These are phyloP conservation scores for Microcebus murinus DNA, from an alignment of 2,113 vertebrate genomes.

Conservation along the genomic window DNA sequence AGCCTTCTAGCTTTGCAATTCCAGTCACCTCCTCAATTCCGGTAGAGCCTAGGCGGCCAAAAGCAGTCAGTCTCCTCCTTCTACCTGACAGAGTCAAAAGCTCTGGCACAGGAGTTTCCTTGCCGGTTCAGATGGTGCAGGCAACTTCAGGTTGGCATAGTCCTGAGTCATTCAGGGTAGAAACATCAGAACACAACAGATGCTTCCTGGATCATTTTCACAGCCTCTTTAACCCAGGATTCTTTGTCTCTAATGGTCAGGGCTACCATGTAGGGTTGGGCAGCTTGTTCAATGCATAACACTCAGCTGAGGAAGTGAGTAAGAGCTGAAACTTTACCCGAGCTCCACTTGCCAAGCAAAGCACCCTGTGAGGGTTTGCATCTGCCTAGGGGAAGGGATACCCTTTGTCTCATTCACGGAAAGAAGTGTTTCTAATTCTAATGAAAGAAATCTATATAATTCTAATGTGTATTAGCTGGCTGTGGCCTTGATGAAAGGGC, in stretches of 20 bases:
- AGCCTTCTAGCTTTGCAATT: conserved; percentile 24
- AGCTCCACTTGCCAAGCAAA: background rate
- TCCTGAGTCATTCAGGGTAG: background rate
- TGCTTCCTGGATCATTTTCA: background rate
- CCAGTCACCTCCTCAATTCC: background rate
- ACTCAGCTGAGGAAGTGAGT: background rate
- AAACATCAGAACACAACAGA: background rate
- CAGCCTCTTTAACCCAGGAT: conserved; percentile 10
- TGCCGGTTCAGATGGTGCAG: background rate
- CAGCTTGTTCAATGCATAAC: background rate
- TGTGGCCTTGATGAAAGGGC: background rate
- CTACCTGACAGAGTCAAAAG: background rate
- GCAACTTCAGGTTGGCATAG: background rate
- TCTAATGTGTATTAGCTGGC: background rate
- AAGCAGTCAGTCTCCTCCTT: background rate
- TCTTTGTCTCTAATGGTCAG: background rate
- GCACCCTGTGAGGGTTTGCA: background rate
- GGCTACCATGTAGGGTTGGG: background rate
- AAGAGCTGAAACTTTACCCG: background rate
- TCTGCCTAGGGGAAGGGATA: background rate
- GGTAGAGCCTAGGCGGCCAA: background rate
- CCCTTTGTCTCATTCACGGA: background rate
- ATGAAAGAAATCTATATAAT: conserved; percentile 32
- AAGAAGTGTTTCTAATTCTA: conserved; percentile 46
- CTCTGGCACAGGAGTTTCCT: background rate